Conservation (phyloP, 92 coral and sea anemone genomes). For the Epizoanthus ramosus region DNA sequence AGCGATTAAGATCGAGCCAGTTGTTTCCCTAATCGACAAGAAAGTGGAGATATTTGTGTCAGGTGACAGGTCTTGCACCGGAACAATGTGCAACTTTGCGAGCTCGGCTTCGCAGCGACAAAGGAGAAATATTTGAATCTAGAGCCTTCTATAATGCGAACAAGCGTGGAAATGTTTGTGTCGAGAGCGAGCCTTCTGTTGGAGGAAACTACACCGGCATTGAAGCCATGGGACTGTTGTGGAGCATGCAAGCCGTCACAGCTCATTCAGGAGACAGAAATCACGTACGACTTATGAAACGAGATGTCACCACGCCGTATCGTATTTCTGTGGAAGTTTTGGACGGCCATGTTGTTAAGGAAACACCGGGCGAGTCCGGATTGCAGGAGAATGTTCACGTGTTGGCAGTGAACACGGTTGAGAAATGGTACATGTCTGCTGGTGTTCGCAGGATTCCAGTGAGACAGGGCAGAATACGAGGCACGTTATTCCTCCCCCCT, state of each 20-base stretch:
- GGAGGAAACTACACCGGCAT: constrained; percentile 21
- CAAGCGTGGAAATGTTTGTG: constrained; percentile 1
- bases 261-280: constrained; percentile 42
- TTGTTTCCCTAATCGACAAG: constrained; percentile 10
- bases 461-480: constrained; percentile 48
- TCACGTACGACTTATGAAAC: constrained; percentile 53
- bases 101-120: constrained; percentile 21
- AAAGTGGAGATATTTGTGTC: constrained; percentile 10
- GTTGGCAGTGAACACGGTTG: constrained; percentile 32
- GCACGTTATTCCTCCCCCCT: constrained; percentile 54
- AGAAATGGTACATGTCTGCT: constrained; percentile 54
- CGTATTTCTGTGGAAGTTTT: constrained; percentile 55
- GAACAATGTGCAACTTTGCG: not conserved
- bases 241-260: constrained; percentile 53
- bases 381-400: constrained; percentile 8
- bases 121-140: not conserved
- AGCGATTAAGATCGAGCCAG: not conserved
- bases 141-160: constrained; percentile 11
- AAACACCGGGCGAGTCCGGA: not conserved
- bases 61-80: not conserved
- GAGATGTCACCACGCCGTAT: constrained; percentile 73
- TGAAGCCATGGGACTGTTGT: constrained; percentile 67
- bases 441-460: constrained; percentile 56
- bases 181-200: constrained; percentile 17
- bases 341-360: constrained; percentile 48